Percentiles rank a stretch among this genome's conserved stretches.
Evolutionary conservation across 2,797 vertebrate genomes (phyloP).

Genomic region (Brachymystax lenok): DNA sequence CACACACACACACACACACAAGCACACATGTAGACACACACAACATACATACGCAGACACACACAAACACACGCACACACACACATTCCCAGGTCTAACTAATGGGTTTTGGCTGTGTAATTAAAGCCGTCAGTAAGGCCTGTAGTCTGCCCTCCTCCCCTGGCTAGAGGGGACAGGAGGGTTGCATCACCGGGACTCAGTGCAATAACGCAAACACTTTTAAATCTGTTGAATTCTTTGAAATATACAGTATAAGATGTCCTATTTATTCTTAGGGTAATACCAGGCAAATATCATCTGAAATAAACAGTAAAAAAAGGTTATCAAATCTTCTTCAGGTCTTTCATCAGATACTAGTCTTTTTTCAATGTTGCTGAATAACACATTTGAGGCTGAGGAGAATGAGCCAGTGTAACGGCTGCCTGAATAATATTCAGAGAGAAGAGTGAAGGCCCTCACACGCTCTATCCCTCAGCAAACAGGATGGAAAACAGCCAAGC

Average conservation of each 20-base stretch:
- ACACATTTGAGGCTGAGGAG: slow-evolving; percentile 13
- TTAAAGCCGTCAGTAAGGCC: slow-evolving; percentile 44
- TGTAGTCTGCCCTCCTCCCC: slow-evolving; percentile 28
- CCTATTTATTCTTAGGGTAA: background rate
- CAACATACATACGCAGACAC: background rate
- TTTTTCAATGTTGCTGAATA: slow-evolving; percentile 7
- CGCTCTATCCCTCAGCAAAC: background rate
- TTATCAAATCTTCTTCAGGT: background rate
- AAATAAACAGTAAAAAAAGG: background rate
- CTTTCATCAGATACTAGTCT: background rate
- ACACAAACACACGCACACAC: slow-evolving; percentile 3
- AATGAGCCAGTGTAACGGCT: slow-evolving; percentile 20
- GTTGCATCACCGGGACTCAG: slow-evolving; percentile 28
- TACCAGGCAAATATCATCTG: background rate
- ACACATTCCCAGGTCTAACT: slow-evolving; percentile 32
- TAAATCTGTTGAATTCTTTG: background rate
- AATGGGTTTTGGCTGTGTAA: slow-evolving; percentile 56
- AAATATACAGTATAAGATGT: background rate
- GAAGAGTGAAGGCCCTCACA: background rate
- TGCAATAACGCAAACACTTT: slow-evolving; percentile 25
- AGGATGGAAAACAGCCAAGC: background rate
- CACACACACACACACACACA: too few relatives aligned
- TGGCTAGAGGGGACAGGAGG: slow-evolving; percentile 23
- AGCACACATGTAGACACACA: too few relatives aligned
- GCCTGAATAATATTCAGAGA: background rate